A percentile compares a stretch with the other conserved stretches of the same genome.
phyloP scores from a whole-genome alignment of 1,140 invertebrate genomes.

The Sesamia nonagrioides region DNA sequence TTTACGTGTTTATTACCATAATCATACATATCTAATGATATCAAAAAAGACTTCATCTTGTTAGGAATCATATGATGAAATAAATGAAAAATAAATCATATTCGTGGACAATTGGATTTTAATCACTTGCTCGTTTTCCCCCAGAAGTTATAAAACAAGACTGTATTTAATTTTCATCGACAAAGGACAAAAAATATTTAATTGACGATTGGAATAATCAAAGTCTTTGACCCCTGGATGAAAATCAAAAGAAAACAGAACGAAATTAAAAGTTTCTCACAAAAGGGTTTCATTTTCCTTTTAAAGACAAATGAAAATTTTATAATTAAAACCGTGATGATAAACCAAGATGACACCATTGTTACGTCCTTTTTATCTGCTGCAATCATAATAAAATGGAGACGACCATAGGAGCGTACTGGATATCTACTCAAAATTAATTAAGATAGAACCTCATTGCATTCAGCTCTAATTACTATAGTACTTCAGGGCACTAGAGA shows the following conservation, averaged over 20 bases:
- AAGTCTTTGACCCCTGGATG: slow-evolving; percentile 2
- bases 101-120: not conserved
- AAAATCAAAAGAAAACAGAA: slow-evolving; percentile 37
- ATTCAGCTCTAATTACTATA: slow-evolving; percentile 1
- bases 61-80: not conserved
- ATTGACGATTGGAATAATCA: slow-evolving; percentile 26
- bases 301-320: slow-evolving; percentile 26
- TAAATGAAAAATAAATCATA: not conserved
- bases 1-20: slow-evolving; percentile 10
- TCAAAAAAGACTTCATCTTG: too few species aligned
- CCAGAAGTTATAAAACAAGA: not conserved
- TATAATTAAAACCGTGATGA: slow-evolving; percentile 4
- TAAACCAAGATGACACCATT: not conserved
- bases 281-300: slow-evolving; percentile 33
- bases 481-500: not conserved
- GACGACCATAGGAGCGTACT: not conserved
- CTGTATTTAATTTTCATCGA: not conserved
- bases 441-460: not conserved
- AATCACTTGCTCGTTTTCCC: not conserved
- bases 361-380: slow-evolving; percentile 3
- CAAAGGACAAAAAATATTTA: slow-evolving; percentile 12
- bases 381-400: slow-evolving; percentile 2
- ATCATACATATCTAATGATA: not conserved
- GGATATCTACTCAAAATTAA: not conserved
- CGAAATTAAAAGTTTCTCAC: slow-evolving; percentile 25